These are phyloP conservation scores for Hypomesus transpacificus DNA, from an alignment of 2,113 vertebrate species.

Conservation along the genomic window DNA sequence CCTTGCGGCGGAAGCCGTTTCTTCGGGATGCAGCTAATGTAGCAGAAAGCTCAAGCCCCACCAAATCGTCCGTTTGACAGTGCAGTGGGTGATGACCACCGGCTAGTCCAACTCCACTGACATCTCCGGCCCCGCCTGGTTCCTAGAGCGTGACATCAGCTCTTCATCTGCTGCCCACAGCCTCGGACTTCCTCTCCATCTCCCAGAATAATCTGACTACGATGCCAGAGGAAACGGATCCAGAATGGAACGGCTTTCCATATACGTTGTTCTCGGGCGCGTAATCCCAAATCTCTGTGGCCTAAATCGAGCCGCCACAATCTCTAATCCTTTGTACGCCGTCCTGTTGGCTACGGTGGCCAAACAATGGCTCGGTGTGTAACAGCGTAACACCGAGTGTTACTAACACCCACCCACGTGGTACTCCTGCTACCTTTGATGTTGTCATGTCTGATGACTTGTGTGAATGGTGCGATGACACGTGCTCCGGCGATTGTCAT, in stretches of 20 bases:
- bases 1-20: not conserved
- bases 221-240: not conserved
- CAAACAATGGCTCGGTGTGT: not conserved
- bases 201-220: constrained; percentile 9
- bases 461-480: not conserved
- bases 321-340: constrained; percentile 7
- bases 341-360: not conserved
- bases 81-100: too few relatives aligned
- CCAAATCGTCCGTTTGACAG: not conserved
- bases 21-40: not conserved
- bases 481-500: not conserved
- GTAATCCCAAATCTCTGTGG: constrained; percentile 5
- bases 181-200: not conserved
- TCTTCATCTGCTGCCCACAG: too few relatives aligned
- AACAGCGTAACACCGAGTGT: too few relatives aligned
- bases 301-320: not conserved
- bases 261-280: not conserved
- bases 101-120: too few relatives aligned
- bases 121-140: too few relatives aligned
- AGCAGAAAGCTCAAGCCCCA: not conserved
- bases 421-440: too few relatives aligned
- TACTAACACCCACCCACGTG: too few relatives aligned
- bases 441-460: not conserved
- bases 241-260: not conserved
- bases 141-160: too few relatives aligned